These are phyloP conservation scores for Actenoides lindsayi DNA, from an alignment of 2,113 vertebrate species.

Conservation along the genomic window DNA sequence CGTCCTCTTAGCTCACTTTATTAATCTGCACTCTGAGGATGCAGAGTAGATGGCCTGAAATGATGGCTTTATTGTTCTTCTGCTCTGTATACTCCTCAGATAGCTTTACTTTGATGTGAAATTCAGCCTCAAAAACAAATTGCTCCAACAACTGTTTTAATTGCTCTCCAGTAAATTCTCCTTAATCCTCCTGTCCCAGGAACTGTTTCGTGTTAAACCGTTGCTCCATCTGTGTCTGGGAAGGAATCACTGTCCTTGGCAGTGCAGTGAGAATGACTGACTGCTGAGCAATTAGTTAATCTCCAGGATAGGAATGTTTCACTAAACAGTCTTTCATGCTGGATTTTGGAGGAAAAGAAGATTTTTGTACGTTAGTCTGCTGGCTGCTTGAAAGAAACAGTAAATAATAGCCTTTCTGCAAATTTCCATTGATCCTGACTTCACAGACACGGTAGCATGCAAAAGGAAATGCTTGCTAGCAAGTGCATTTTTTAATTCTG, in stretches of 20 bases:
- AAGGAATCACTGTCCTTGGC: constrained; percentile 17
- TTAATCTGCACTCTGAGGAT: constrained; percentile 14
- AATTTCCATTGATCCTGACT: constrained; percentile 41
- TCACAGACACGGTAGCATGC: background rate
- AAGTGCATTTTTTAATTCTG: constrained; percentile 17
- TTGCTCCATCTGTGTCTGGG: background rate
- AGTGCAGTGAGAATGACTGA: constrained; percentile 31
- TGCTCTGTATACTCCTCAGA: background rate
- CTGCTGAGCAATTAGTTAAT: constrained; percentile 67
- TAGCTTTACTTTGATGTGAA: constrained; percentile 49
- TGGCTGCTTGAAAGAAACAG: constrained; percentile 21
- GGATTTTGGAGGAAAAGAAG: constrained; percentile 42
- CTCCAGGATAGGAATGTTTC: constrained; percentile 28
- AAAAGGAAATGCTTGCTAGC: background rate
- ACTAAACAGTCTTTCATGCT: constrained; percentile 48
- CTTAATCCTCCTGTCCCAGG: constrained; percentile 52
- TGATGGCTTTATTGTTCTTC: constrained; percentile 21
- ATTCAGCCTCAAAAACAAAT: constrained; percentile 42
- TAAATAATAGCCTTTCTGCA: constrained; percentile 39
- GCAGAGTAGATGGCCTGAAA: constrained; percentile 18
- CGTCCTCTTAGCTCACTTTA: constrained; percentile 1
- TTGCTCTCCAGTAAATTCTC: constrained; percentile 66
- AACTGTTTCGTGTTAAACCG: constrained; percentile 38
- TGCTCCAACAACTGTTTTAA: constrained; percentile 49
- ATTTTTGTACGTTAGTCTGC: constrained; percentile 27